Evolutionary conservation across 1,140 invertebrate genomes (phyloP).

Genomic region (Nasonia giraulti): DNA sequence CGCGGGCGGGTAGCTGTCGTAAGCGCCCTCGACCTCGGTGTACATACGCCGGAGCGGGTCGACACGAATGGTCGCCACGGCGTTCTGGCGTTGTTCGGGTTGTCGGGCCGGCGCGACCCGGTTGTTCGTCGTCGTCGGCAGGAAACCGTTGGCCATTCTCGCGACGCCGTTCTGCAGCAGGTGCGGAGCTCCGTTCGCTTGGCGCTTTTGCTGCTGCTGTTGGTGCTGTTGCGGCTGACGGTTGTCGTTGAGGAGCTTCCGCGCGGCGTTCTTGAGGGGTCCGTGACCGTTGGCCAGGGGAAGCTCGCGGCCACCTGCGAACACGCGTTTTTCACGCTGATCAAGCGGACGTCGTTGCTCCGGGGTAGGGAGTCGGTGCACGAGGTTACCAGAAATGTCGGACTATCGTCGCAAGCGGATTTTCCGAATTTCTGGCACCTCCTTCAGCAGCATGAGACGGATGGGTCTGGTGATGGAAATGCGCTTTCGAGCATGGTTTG

Average conservation of each 20-base stretch:
- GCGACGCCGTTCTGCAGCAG: slow-evolving; percentile 66
- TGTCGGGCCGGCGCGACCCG: slow-evolving; percentile 45
- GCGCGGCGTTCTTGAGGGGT: background rate
- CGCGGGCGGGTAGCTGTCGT: background rate
- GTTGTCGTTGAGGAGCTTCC: slow-evolving; percentile 38
- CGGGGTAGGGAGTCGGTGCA: too few species aligned
- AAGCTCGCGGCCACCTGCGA: background rate
- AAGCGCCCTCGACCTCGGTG: slow-evolving; percentile 64
- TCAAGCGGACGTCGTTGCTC: slow-evolving; percentile 13
- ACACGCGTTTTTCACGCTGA: slow-evolving; percentile 34
- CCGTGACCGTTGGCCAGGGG: background rate
- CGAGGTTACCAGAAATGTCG: slow-evolving; percentile 3
- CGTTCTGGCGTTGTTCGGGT: slow-evolving; percentile 21
- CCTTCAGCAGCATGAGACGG: too few species aligned
- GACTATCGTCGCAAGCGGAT: background rate
- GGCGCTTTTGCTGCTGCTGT: slow-evolving; percentile 53
- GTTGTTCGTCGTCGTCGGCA: slow-evolving; percentile 57
- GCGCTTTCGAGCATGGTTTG: background rate
- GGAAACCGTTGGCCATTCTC: slow-evolving; percentile 61
- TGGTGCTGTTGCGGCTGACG: slow-evolving; percentile 55
- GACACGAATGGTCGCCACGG: slow-evolving; percentile 27
- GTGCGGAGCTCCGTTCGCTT: slow-evolving; percentile 58
- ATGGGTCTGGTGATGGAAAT: background rate
- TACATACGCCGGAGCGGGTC: slow-evolving; percentile 69
- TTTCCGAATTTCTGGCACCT: too few species aligned